Conservation (phyloP, 1,140 invertebrate genomes). For the Megathymus violae region DNA sequence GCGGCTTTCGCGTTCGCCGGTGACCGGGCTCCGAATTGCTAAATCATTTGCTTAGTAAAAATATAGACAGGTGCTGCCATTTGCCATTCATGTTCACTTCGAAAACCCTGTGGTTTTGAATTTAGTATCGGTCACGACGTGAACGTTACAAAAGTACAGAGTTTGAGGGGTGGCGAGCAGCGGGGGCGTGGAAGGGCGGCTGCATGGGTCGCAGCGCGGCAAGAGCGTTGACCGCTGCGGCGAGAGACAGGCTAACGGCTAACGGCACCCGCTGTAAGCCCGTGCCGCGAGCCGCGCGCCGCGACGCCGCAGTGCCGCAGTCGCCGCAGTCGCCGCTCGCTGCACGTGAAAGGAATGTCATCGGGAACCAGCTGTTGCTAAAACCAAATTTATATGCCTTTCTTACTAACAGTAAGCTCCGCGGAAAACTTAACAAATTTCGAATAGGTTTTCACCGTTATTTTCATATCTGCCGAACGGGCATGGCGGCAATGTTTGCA, state of each 20-base stretch:
- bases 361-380: too few relatives aligned
- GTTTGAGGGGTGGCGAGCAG: constrained; percentile 22
- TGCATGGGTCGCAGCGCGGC: constrained; percentile 65
- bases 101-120: constrained; percentile 7
- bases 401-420: not conserved
- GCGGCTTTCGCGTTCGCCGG: constrained; percentile 39
- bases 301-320: too few relatives aligned
- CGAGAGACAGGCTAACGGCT: constrained; percentile 53
- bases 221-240: constrained; percentile 71
- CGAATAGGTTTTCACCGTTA: too few relatives aligned
- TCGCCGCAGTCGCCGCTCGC: too few relatives aligned
- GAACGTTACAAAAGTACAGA: constrained; percentile 15
- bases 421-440: too few relatives aligned
- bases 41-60: not conserved
- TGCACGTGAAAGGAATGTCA: too few relatives aligned
- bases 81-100: too few relatives aligned
- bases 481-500: not conserved
- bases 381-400: too few relatives aligned
- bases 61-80: not conserved
- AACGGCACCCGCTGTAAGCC: constrained; percentile 63
- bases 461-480: constrained; percentile 6
- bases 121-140: not conserved
- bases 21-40: constrained; percentile 32
- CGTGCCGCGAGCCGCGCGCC: constrained; percentile 48
- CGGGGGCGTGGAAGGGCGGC: constrained; percentile 36